These are phyloP conservation scores for Ctenodactylus gundi DNA, from an alignment of 2,113 vertebrate species.

Conservation along the genomic window DNA sequence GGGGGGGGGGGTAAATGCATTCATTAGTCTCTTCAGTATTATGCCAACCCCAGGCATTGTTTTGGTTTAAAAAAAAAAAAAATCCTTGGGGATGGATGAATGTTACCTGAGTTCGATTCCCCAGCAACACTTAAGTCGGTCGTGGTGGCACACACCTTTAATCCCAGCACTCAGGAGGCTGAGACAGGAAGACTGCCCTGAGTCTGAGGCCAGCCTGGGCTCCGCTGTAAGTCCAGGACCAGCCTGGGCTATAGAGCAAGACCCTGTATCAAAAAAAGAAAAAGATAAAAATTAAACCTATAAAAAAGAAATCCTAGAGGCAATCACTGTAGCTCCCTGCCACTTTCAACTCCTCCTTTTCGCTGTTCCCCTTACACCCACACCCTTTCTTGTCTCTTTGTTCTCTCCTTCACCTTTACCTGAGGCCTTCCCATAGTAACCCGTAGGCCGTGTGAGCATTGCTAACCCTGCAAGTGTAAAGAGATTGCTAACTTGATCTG, in stretches of 20 bases:
- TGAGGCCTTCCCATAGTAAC: conserved; percentile 60
- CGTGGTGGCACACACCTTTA: too few species aligned
- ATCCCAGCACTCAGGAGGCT: too few species aligned
- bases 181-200: too few species aligned
- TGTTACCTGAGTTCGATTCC: too few species aligned
- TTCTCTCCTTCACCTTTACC: conserved; percentile 66
- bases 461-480: conserved; percentile 67
- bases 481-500: conserved; percentile 67
- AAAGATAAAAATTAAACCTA: too few species aligned
- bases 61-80: not conserved
- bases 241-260: too few species aligned
- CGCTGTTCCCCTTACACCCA: conserved; percentile 50
- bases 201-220: too few species aligned
- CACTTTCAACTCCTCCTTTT: conserved; percentile 41
- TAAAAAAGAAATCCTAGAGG: conserved; percentile 20
- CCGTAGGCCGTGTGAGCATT: conserved; percentile 54
- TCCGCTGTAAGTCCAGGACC: too few species aligned
- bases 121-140: too few species aligned
- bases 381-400: conserved; percentile 54
- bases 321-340: conserved; percentile 17
- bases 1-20: not conserved
- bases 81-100: too few species aligned
- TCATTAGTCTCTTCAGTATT: not conserved
- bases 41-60: not conserved
- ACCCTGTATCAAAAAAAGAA: too few species aligned